Evolutionary conservation across 1,140 invertebrate genomes (phyloP), one percentile per base, ranked within the genome.

Genomic region (Amyelois transitella): DNA sequence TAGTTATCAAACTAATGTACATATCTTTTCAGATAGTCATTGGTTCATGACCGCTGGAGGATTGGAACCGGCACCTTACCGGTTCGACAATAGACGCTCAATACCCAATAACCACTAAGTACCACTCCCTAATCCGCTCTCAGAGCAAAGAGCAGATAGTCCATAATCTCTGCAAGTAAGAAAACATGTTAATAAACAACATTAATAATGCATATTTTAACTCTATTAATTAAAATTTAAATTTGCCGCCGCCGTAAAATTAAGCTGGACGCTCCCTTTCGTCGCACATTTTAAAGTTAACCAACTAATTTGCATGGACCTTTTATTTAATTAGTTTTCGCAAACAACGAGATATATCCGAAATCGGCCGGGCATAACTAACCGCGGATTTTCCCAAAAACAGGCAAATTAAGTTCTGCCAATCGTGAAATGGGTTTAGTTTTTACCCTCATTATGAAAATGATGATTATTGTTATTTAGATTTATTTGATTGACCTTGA

Each of bases 271-370:
- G 45, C n/a, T 48, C 45, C 45, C 32, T 18, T 51, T 28, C 19
- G 22, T 43, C 50, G 28, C 32, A 48, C 18, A 48, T 48, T 48
- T 43, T 18, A 38, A 50, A 51, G 50, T 51, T 51, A 51, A 32
- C 50, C 50, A n/a, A 43, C 50, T 43, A 51, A 51, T 51, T 51
- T 51, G 50, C 50, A 51, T 51, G 28, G 50, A 51, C 50, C 50
- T 51, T 51, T 51, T 51, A 51, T 51, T 51, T 51, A 51, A 51
- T 51, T 51, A 51, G 25, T 51, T 51, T 20, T 18, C 28, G 32
- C 19, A 51, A 51, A 51, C 50, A 51, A 38, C 25, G 43, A 25
- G 32, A 28, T 18, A 17, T 43, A 18, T 19, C 50, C 28, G 50
- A 38, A 51, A 51, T 51, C 50, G 32, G 50, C 18, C 25, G 50